A percentile compares a stretch with the other conserved stretches of the same genome.
Conservation (phyloP, 1,140 invertebrate genomes). For the Philopotamus ludificatus region DNA sequence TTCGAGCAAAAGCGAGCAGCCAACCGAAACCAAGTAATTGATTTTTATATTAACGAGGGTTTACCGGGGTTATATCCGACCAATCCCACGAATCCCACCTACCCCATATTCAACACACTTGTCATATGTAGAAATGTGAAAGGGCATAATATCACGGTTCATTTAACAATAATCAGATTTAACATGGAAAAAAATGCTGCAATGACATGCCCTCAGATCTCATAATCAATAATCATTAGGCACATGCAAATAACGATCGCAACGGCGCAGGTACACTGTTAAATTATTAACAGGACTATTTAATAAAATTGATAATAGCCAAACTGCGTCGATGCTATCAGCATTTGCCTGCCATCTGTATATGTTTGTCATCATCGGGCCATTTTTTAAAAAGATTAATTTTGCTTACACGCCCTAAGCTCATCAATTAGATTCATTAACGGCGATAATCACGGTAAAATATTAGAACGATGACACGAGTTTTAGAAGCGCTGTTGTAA, state of each 20-base stretch:
- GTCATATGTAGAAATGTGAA: conserved; percentile 9
- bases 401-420: too few relatives aligned
- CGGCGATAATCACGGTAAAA: too few relatives aligned
- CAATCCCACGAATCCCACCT: neutral
- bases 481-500: too few relatives aligned
- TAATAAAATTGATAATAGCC: neutral
- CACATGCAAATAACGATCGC: too few relatives aligned
- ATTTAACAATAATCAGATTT: conserved; percentile 14
- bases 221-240: conserved; percentile 12
- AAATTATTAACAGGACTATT: neutral
- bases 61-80: conserved; percentile 18
- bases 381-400: neutral
- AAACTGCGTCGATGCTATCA: too few relatives aligned
- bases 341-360: neutral
- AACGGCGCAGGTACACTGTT: neutral
- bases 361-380: conserved; percentile 8
- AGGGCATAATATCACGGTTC: conserved; percentile 19
- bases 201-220: neutral
- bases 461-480: too few relatives aligned
- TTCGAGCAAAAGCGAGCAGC: conserved; percentile 8
- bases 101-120: conserved; percentile 1
- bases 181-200: conserved; percentile 11
- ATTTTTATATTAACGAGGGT: conserved; percentile 32
- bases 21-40: conserved; percentile 26
- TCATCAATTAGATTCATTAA: too few relatives aligned